phyloP scores from a whole-genome alignment of 2,888 invertebrate species.

The Lasiommata megera region DNA sequence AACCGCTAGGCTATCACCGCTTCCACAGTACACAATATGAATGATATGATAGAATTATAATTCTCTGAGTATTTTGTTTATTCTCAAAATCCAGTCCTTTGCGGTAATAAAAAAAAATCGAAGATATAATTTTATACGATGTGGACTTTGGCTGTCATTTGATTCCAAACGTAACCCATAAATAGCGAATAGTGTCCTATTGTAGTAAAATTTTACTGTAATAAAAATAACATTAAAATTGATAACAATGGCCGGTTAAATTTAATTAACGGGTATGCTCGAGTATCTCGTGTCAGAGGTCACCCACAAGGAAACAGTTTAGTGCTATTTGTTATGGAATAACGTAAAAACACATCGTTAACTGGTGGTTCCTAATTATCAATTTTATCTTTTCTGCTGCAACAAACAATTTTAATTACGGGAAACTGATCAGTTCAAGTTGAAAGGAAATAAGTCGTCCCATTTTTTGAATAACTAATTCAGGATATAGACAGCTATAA shows the following conservation, averaged over 20 bases:
- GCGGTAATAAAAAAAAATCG: too few species aligned
- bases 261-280: constrained; percentile 60
- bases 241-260: constrained; percentile 36
- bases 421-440: constrained; percentile 53
- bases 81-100: too few species aligned
- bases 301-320: constrained; percentile 60
- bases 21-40: too few species aligned
- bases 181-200: neutral
- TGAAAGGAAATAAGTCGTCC: neutral
- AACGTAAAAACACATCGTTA: constrained; percentile 52
- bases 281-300: constrained; percentile 72
- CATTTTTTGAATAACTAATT: neutral
- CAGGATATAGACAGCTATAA: neutral
- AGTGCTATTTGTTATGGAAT: constrained; percentile 37
- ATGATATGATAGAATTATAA: too few species aligned
- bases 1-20: too few species aligned
- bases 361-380: constrained; percentile 54
- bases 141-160: neutral
- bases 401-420: constrained; percentile 69
- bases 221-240: constrained; percentile 17
- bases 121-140: too few species aligned
- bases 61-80: too few species aligned
- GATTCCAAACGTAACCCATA: constrained; percentile 2
- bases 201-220: neutral
- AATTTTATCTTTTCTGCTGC: constrained; percentile 56